Percentiles rank a stretch among this genome's conserved stretches.
Conservation (phyloP, 2,113 vertebrate species). For the Falco punctatus region DNA sequence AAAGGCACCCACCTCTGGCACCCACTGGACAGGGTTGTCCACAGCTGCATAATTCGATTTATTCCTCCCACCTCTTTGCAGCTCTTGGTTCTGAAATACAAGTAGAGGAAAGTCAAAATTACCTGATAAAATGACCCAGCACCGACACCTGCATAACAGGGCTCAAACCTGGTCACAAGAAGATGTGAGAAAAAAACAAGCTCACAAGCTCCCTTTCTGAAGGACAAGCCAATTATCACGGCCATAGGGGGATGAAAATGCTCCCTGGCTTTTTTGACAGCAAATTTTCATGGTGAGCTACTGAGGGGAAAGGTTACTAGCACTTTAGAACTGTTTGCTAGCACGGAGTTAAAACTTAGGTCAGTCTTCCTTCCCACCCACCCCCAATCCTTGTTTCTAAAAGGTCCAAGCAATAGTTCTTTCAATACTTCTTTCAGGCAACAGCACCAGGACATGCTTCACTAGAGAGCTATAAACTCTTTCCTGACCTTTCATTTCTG, state of each 20-base stretch:
- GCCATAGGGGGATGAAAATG: neutral
- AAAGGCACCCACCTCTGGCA: constrained; percentile 59
- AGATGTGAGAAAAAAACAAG: neutral
- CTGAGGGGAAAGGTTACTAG: neutral
- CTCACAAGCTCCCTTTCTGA: neutral
- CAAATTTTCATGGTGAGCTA: neutral
- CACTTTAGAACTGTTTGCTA: neutral
- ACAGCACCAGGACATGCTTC: neutral
- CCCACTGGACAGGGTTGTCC: constrained; percentile 2
- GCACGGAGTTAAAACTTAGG: neutral
- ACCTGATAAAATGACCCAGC: neutral
- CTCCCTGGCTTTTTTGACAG: neutral
- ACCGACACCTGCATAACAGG: neutral
- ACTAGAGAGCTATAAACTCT: neutral
- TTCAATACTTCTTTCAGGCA: neutral
- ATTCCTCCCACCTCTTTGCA: constrained; percentile 4
- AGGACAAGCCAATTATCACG: neutral
- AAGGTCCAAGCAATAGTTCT: neutral
- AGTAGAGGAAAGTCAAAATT: neutral
- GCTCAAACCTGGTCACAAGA: neutral
- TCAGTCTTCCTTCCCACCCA: neutral
- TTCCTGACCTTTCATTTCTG: neutral
- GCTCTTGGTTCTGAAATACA: constrained; percentile 41
- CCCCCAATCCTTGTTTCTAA: neutral
- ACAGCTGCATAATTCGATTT: neutral